Percentiles rank a stretch among this genome's conserved stretches.
Evolutionary conservation across 2,797 vertebrate genomes (phyloP).

Genomic region (Ptychadena robeensis): DNA sequence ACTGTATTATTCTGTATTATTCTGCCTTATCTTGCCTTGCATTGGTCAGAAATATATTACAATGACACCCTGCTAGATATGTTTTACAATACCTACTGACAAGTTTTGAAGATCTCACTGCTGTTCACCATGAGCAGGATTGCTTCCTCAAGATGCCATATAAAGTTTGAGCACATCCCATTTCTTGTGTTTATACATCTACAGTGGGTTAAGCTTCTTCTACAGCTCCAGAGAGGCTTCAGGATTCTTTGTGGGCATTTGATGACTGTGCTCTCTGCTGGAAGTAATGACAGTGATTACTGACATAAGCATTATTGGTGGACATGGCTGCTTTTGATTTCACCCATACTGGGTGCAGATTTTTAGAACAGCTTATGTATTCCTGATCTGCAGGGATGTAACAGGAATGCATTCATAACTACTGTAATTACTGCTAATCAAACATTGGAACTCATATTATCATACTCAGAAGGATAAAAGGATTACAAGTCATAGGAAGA

Average conservation of each 20-base stretch:
- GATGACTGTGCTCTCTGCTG: background rate
- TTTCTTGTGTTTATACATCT: background rate
- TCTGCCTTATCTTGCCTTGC: too few species aligned
- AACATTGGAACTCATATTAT: constrained; percentile 5
- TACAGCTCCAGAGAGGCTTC: background rate
- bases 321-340: background rate
- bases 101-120: too few species aligned
- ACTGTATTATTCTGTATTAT: too few species aligned
- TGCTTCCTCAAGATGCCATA: background rate
- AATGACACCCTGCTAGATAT: too few species aligned
- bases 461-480: constrained; percentile 1
- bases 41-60: too few species aligned
- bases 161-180: background rate
- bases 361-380: background rate
- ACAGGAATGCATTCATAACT: background rate
- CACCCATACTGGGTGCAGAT: background rate
- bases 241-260: background rate
- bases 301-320: background rate
- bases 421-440: constrained; percentile 9
- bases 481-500: background rate
- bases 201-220: background rate
- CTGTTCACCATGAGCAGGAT: too few species aligned
- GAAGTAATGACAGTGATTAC: background rate
- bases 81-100: too few species aligned
- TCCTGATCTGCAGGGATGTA: background rate